These are phyloP conservation scores for Alauda arvensis DNA, from an alignment of 2,797 vertebrate species.

Conservation along the genomic window DNA sequence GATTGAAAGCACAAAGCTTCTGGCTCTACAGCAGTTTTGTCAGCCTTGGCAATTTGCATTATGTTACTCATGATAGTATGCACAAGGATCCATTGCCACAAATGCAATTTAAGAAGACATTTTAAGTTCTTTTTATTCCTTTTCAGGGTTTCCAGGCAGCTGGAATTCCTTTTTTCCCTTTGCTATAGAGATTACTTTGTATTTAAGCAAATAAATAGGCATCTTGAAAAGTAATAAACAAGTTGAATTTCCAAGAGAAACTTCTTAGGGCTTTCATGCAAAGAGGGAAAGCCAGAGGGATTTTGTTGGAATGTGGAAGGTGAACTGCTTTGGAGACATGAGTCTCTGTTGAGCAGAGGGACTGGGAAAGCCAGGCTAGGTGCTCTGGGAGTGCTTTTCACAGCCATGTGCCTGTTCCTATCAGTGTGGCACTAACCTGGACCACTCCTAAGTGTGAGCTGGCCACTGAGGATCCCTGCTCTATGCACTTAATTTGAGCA, in stretches of 20 bases:
- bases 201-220: not conserved
- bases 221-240: not conserved
- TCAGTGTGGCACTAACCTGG: not conserved
- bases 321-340: not conserved
- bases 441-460: not conserved
- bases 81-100: conserved; percentile 22
- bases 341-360: not conserved
- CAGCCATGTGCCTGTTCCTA: not conserved
- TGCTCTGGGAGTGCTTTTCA: not conserved
- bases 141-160: conserved; percentile 16
- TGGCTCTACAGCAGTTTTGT: conserved; percentile 44
- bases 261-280: not conserved
- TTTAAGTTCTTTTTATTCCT: conserved; percentile 15
- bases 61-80: conserved; percentile 34
- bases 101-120: conserved; percentile 24
- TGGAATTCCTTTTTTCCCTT: not conserved
- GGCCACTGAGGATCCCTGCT: not conserved
- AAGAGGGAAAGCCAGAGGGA: not conserved
- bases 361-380: not conserved
- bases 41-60: conserved; percentile 40
- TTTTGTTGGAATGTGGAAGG: not conserved
- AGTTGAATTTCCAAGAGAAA: not conserved
- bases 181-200: not conserved
- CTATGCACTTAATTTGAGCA: not conserved
- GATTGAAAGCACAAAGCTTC: conserved; percentile 17